These are phyloP conservation scores for Drosophila kanapiae DNA, from an alignment of 1,140 invertebrate genomes.

Conservation along the genomic window DNA sequence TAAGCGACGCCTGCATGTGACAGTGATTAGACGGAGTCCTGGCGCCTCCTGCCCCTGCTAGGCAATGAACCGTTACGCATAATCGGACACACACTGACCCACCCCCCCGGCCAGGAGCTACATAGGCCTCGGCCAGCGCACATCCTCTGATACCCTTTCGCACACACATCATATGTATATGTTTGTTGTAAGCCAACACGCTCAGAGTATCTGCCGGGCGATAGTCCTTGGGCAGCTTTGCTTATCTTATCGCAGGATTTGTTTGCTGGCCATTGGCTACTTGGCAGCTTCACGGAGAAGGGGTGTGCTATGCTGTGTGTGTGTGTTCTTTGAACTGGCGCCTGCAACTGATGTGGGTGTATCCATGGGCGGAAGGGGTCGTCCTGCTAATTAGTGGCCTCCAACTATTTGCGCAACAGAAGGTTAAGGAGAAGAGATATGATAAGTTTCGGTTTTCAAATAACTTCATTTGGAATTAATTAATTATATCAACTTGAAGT, in stretches of 20 bases:
- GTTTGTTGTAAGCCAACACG: too few relatives aligned
- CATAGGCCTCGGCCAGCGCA: slow-evolving; percentile 14
- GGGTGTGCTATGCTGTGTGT: not conserved
- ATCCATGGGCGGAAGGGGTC: not conserved
- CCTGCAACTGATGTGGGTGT: slow-evolving; percentile 72
- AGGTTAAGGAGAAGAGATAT: not conserved
- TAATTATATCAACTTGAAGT: not conserved
- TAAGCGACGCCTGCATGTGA: slow-evolving; percentile 80
- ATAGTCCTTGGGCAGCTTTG: slow-evolving; percentile 2
- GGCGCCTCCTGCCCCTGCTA: slow-evolving; percentile 31
- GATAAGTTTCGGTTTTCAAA: not conserved
- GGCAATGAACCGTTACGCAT: slow-evolving; percentile 78
- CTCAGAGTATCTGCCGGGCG: not conserved
- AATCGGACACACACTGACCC: slow-evolving; percentile 32
- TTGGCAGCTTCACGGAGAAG: slow-evolving; percentile 26
- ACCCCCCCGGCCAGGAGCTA: not conserved
- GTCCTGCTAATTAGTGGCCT: slow-evolving; percentile 54
- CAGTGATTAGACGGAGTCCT: slow-evolving; percentile 82
- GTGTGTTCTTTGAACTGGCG: slow-evolving; percentile 57
- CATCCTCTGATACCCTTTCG: not conserved
- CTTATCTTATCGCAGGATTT: slow-evolving; percentile 24
- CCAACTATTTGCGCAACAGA: slow-evolving; percentile 37
- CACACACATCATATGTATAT: not conserved
- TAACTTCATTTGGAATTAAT: not conserved
- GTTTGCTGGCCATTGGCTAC: slow-evolving; percentile 69